A percentile compares a stretch with the other conserved stretches of the same genome.
Evolutionary conservation across 2,888 invertebrate genomes (phyloP).

Genomic region (Trissonchulus sp.): DNA sequence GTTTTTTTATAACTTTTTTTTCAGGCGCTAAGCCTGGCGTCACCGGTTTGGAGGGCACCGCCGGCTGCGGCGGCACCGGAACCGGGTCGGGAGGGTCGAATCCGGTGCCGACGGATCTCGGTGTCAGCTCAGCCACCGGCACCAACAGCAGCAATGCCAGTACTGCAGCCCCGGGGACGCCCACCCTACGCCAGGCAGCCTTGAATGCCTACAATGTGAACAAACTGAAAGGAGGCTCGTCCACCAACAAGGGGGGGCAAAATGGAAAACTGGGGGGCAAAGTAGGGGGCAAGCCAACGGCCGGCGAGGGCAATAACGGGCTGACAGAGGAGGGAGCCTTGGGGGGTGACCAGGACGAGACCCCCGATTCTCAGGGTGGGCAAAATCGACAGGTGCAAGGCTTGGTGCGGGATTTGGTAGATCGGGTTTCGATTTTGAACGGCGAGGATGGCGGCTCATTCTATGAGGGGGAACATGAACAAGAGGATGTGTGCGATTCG

Average conservation of each 20-base stretch:
- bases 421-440: background rate
- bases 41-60: background rate
- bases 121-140: too few species aligned
- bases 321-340: background rate
- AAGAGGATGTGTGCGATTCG: conserved; percentile 29
- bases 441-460: background rate
- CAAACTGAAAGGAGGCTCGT: background rate
- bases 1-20: too few species aligned
- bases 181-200: conserved; percentile 22
- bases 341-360: background rate
- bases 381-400: background rate
- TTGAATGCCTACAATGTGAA: conserved; percentile 16
- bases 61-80: background rate
- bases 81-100: too few species aligned
- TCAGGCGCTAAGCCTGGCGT: background rate
- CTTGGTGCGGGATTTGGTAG: background rate
- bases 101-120: too few species aligned
- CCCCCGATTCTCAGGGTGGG: background rate
- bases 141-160: too few species aligned
- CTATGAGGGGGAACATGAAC: background rate
- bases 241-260: background rate
- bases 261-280: background rate
- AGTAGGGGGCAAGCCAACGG: background rate
- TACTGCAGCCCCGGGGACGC: background rate
- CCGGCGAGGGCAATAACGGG: background rate